Base-by-base conservation (phyloP, 2,888 invertebrate genomes). In the Tachina lurida region DNA sequence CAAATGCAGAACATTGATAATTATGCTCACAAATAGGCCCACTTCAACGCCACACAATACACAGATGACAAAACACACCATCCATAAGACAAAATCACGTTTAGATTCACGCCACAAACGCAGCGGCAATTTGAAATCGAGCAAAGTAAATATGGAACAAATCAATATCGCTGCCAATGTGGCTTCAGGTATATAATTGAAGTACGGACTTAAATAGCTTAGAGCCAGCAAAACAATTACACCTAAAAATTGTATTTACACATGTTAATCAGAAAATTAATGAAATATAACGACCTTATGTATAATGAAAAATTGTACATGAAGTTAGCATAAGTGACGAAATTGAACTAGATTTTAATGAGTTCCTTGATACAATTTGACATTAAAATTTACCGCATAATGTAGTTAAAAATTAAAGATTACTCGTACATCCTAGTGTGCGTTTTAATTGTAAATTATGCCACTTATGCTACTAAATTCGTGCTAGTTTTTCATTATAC, bases 91-190 rank as follows among this genome's bases (percentile, higher is more conserved):
- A 78, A 96, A 94, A 92, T 97, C 97, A 54, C 93, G 91, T 90
- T 94, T 94, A 88, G 93, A 94, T 87, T 93, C 93, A 19, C 92
- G 93, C 95, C 95, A 95, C 88, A 95, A 93, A 5, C 93, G 91
- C 7, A 87, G 47, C 62, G 94, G 92, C n/a, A 94, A 93, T 83
- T 92, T 90, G 58, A 88, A 87, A 15, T 88, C 88, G 45, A 88
- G 71, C 58, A 88, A 70, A 12, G 88, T 88, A 54, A 97, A 97
- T 39, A 92, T 91, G 41, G 98, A 98, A 89, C 96, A 96, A 89
- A 98, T 97, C 89, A 98, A 95, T 76, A 98, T 97, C 8, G 98
- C 96, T 0, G 98, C 96, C 68, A 99, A 94, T 0, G 97, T 96
- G 0, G 98, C 95, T 90, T 96, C 95, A 1, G 97, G 97, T 87